Evolutionary conservation across 2,113 vertebrate species (phyloP).

Genomic region (Campylomormyrus tamandua): DNA sequence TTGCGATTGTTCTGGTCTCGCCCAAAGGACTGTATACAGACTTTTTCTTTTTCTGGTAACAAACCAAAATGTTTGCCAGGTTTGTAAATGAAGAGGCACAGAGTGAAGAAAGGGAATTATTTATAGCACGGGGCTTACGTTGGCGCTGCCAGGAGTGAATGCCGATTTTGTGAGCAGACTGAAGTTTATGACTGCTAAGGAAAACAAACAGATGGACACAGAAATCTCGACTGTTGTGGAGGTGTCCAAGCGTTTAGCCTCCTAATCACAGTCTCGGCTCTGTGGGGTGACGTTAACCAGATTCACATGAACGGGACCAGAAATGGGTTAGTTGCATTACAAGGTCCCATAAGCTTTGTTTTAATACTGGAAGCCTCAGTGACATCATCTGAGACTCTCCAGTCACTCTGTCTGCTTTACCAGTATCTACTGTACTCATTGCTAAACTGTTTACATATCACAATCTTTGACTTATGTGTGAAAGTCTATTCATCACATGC

Average conservation of each 20-base stretch:
- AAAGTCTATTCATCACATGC: background rate
- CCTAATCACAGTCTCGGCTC: background rate
- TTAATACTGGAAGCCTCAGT: background rate
- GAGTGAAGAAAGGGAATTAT: conserved; percentile 10
- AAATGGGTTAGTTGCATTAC: background rate
- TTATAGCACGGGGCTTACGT: conserved; percentile 1
- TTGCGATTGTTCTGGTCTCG: background rate
- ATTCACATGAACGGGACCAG: background rate
- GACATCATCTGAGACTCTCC: background rate
- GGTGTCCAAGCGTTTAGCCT: background rate
- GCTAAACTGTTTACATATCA: background rate
- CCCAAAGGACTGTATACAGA: background rate
- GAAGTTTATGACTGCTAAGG: background rate
- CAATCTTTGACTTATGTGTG: background rate
- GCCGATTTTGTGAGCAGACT: background rate
- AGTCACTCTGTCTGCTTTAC: background rate
- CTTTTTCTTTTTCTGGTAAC: background rate
- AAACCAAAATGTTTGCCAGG: conserved; percentile 13
- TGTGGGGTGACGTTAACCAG: background rate
- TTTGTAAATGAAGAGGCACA: background rate
- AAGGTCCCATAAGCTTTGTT: background rate
- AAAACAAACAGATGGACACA: conserved; percentile 13
- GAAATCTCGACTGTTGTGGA: background rate
- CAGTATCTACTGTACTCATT: background rate
- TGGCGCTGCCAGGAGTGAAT: conserved; percentile 4